phyloP scores from a whole-genome alignment of 2,888 invertebrate genomes.

The Xestia rhomboidea region DNA sequence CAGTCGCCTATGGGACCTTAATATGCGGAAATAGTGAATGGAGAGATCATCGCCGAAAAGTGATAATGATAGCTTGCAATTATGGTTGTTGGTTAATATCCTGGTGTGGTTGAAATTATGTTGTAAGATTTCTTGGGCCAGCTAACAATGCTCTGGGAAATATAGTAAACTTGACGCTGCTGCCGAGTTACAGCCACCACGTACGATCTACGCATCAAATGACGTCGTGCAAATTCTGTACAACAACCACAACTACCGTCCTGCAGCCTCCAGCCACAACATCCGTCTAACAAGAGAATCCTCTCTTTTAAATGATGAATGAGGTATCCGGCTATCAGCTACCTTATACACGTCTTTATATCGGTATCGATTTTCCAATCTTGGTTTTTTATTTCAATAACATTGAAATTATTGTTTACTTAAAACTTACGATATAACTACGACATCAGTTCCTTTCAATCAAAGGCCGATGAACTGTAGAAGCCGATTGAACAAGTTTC shows the following conservation, averaged over 20 bases:
- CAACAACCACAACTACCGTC: background rate
- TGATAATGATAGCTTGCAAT: constrained; percentile 45
- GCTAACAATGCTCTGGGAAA: background rate
- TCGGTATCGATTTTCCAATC: background rate
- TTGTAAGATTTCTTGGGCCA: background rate
- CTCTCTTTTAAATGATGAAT: background rate
- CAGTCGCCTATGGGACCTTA: constrained; percentile 25
- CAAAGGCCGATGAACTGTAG: constrained; percentile 44
- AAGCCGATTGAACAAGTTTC: constrained; percentile 29
- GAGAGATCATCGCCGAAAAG: constrained; percentile 39
- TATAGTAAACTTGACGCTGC: background rate
- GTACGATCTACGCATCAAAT: background rate
- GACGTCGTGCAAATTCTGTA: background rate
- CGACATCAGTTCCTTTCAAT: constrained; percentile 2
- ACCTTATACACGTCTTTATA: background rate
- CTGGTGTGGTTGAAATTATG: background rate
- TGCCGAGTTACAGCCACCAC: background rate
- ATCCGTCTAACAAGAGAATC: background rate
- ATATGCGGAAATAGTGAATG: constrained; percentile 63
- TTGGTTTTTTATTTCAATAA: background rate
- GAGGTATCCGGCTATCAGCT: background rate
- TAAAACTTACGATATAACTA: background rate
- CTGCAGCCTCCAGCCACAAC: background rate
- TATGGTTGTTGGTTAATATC: constrained; percentile 8
- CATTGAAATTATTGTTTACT: constrained; percentile 23